These are phyloP conservation scores for Andricus quercusramuli DNA, from an alignment of 2,888 invertebrate species.

Conservation along the genomic window DNA sequence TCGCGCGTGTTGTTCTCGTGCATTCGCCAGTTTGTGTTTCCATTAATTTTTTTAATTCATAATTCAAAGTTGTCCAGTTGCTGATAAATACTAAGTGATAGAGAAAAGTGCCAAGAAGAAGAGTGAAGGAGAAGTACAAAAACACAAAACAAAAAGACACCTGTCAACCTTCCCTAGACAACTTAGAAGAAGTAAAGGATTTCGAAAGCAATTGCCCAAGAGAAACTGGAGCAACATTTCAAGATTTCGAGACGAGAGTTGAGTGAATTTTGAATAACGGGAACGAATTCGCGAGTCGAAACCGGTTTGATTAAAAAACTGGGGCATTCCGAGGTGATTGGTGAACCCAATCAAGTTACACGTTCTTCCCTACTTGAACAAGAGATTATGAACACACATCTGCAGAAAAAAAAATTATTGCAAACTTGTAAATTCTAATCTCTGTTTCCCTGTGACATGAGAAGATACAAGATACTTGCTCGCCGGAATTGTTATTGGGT, in stretches of 20 bases:
- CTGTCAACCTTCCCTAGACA: neutral
- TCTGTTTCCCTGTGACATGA: conserved; percentile 48
- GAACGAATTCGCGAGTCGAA: conserved; percentile 11
- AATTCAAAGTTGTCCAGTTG: no score
- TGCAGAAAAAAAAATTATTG: neutral
- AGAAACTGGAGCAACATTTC: conserved; percentile 24
- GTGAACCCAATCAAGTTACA: neutral
- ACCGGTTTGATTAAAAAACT: conserved; percentile 31
- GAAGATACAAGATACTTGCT: conserved; percentile 57
- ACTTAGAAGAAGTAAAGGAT: neutral
- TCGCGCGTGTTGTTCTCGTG: conserved; percentile 35
- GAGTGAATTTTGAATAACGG: conserved; percentile 16
- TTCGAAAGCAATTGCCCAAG: conserved; percentile 24
- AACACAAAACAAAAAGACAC: neutral
- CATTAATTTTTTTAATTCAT: neutral
- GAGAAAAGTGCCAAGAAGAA: neutral
- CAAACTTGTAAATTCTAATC: conserved; percentile 14
- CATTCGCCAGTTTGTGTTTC: conserved; percentile 14
- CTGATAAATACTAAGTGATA: neutral
- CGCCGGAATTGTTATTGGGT: conserved; percentile 65
- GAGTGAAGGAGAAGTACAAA: neutral
- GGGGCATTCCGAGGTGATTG: conserved; percentile 31
- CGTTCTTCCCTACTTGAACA: neutral
- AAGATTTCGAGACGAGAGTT: conserved; percentile 10
- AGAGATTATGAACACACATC: neutral